These are phyloP conservation scores for Saturnia japonica DNA, from an alignment of 2,888 invertebrate species.

Conservation along the genomic window DNA sequence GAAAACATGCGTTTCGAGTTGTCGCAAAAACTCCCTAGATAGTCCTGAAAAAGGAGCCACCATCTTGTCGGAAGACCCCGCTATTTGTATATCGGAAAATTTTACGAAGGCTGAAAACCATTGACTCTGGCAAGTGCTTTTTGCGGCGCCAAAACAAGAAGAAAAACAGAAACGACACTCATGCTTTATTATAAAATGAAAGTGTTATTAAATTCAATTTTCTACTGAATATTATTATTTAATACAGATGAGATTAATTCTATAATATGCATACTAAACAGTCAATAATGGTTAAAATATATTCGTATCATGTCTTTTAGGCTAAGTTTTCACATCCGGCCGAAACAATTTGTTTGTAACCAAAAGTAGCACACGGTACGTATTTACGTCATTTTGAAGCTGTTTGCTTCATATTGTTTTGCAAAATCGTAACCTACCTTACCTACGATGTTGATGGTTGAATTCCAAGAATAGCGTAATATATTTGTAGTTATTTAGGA, in stretches of 20 bases:
- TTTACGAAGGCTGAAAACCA: too few species aligned
- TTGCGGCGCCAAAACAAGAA: too few species aligned
- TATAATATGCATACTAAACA: not conserved
- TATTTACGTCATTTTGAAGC: not conserved
- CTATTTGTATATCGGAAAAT: too few species aligned
- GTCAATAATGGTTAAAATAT: not conserved
- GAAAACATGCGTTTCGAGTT: too few species aligned
- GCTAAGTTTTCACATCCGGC: not conserved
- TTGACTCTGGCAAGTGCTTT: too few species aligned
- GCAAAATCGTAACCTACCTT: slow-evolving; percentile 15
- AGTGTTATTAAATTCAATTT: not conserved
- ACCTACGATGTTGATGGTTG: not conserved
- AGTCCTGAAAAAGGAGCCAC: too few species aligned
- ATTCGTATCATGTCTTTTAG: not conserved
- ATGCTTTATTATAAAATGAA: not conserved
- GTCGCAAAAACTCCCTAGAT: too few species aligned
- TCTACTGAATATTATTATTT: too few species aligned
- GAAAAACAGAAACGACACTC: not conserved
- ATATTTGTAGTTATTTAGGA: not conserved
- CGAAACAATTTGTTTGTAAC: slow-evolving; percentile 5
- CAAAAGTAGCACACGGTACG: slow-evolving; percentile 23
- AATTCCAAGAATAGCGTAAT: not conserved
- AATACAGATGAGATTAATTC: too few species aligned
- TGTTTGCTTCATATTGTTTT: not conserved
- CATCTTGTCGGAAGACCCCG: too few species aligned